Evolutionary conservation across 2,113 vertebrate species (phyloP).

Genomic region (Hemichromis elongatus): DNA sequence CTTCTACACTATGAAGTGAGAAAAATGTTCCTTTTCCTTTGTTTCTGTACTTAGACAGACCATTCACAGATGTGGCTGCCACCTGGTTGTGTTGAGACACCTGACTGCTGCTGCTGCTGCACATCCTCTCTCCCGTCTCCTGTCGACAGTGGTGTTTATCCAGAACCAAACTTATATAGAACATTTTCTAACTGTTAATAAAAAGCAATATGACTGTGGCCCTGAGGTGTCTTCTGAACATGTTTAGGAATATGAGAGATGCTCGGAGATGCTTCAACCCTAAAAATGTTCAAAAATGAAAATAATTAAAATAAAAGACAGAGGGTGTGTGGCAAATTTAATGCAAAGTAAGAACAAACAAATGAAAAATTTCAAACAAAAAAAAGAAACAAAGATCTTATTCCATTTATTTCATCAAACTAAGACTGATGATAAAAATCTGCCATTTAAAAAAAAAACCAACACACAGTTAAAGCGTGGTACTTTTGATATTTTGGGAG

Average conservation of each 20-base stretch:
- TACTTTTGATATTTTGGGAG: neutral
- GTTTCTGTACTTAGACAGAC: neutral
- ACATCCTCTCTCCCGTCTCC: neutral
- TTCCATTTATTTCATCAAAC: neutral
- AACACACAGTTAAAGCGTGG: neutral
- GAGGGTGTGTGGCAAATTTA: neutral
- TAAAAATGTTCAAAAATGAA: neutral
- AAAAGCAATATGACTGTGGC: neutral
- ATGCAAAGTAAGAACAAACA: neutral
- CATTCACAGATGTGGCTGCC: conserved; percentile 17
- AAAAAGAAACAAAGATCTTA: neutral
- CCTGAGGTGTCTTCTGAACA: neutral
- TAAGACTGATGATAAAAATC: neutral
- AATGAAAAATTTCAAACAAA: neutral
- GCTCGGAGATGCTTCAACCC: neutral
- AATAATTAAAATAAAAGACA: neutral
- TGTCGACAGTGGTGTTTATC: neutral
- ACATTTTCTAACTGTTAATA: neutral
- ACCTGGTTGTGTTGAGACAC: conserved; percentile 23
- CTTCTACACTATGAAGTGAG: neutral
- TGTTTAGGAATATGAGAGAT: neutral
- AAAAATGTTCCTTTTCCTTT: neutral
- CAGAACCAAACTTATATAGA: neutral
- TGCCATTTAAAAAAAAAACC: neutral
- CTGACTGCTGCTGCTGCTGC: neutral